Evolutionary conservation across 2,888 invertebrate genomes (phyloP).

Genomic region (Tenthredo livida): DNA sequence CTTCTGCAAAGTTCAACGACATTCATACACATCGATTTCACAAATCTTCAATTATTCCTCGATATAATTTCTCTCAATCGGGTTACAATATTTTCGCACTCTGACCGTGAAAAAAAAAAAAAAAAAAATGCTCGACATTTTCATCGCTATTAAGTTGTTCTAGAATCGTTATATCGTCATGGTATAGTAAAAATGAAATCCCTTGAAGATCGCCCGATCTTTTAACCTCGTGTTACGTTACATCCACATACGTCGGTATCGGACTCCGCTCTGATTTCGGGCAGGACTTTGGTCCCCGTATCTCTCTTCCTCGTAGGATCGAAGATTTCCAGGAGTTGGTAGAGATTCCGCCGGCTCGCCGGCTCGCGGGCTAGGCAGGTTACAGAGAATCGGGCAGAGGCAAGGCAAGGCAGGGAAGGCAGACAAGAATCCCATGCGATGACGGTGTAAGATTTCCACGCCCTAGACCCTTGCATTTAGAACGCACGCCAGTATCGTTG

Average conservation of each 20-base stretch:
- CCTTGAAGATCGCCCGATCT: background rate
- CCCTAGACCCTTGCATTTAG: constrained; percentile 56
- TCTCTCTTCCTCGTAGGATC: constrained; percentile 4
- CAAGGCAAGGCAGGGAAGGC: background rate
- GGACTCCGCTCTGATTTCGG: background rate
- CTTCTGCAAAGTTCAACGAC: background rate
- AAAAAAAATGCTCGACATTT: too few relatives aligned
- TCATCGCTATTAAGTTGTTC: too few relatives aligned
- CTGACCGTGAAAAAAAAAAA: too few relatives aligned
- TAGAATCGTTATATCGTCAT: too few relatives aligned
- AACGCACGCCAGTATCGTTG: constrained; percentile 55
- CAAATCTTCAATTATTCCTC: too few relatives aligned
- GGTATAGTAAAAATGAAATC: too few relatives aligned
- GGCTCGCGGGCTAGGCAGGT: background rate
- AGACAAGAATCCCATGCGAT: constrained; percentile 53
- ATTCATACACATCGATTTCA: background rate
- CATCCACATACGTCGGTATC: background rate
- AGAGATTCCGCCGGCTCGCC: background rate
- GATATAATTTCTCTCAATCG: too few relatives aligned
- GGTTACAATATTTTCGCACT: too few relatives aligned
- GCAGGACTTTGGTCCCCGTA: background rate
- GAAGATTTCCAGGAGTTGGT: constrained; percentile 34
- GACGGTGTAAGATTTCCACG: constrained; percentile 62
- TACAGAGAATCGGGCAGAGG: background rate
- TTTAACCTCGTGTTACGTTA: background rate